phyloP scores from a whole-genome alignment of 2,888 invertebrate genomes.

The Nasonovia ribisnigri region DNA sequence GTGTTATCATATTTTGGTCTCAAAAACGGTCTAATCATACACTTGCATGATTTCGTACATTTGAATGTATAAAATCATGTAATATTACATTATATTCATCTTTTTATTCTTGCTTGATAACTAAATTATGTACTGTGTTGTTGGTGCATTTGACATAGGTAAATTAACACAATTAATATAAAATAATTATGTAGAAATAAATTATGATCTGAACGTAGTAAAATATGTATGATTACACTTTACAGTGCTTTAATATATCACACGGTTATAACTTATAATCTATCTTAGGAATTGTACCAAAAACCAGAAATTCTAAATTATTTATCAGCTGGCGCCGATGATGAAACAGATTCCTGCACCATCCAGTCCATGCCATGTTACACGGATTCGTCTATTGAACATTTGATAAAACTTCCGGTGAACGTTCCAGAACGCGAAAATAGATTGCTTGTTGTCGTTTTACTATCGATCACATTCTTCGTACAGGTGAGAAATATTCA shows the following conservation, averaged over 20 bases:
- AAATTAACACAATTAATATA: too few species aligned
- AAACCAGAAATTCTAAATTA: background rate
- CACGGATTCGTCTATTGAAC: background rate
- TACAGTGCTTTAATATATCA: background rate
- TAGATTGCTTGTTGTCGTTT: background rate
- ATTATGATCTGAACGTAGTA: background rate
- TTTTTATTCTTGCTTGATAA: background rate
- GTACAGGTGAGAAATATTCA: background rate
- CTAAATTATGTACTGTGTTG: background rate
- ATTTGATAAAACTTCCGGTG: background rate
- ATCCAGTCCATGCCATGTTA: slow-evolving; percentile 5
- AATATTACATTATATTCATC: background rate
- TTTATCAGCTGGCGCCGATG: background rate
- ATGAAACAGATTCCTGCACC: background rate
- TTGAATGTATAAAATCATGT: too few species aligned
- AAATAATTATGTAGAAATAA: too few species aligned
- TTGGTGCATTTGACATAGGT: background rate
- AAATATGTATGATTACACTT: background rate
- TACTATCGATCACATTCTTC: background rate
- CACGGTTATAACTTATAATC: background rate
- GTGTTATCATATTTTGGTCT: too few species aligned
- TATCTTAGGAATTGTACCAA: background rate
- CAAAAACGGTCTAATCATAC: too few species aligned
- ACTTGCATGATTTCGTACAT: too few species aligned
- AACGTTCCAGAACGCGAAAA: background rate